Evolutionary conservation across 2,113 vertebrate genomes (phyloP).

Genomic region (Tylochromis polylepis): DNA sequence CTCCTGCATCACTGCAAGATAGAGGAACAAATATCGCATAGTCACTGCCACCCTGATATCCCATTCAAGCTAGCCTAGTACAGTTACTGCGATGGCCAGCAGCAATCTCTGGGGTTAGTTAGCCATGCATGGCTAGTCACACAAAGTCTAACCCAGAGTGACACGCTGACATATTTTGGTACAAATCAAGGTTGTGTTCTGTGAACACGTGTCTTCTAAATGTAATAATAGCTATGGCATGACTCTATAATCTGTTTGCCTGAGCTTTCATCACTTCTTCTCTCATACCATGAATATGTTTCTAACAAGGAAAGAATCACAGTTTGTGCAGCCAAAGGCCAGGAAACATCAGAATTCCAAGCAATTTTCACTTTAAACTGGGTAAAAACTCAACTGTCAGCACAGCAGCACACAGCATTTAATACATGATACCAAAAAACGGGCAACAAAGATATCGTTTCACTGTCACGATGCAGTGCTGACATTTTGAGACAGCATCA

Average conservation of each 20-base stretch:
- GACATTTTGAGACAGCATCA: slow-evolving; percentile 36
- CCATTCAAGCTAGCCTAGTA: slow-evolving; percentile 12
- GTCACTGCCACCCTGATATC: slow-evolving; percentile 7
- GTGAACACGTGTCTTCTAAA: slow-evolving; percentile 34
- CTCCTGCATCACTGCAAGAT: neutral
- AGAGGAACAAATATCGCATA: neutral
- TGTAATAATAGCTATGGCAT: slow-evolving; percentile 31
- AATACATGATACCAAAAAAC: neutral
- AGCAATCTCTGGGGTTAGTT: slow-evolving; percentile 38
- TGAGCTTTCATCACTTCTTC: neutral
- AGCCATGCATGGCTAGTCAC: slow-evolving; percentile 54
- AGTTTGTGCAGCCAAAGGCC: neutral
- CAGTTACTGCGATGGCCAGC: slow-evolving; percentile 2
- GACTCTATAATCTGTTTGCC: slow-evolving; percentile 32
- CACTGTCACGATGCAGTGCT: neutral
- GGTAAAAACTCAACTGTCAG: neutral
- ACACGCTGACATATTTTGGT: slow-evolving; percentile 67
- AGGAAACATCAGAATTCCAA: slow-evolving; percentile 23
- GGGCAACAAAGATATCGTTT: slow-evolving; percentile 19
- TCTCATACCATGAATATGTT: neutral
- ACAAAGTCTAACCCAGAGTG: slow-evolving; percentile 56
- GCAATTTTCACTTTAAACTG: neutral
- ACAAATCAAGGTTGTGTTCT: slow-evolving; percentile 50
- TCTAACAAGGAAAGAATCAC: neutral
- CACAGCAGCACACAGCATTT: neutral